These are phyloP conservation scores for Stratiomys singularior DNA, from an alignment of 2,888 invertebrate genomes.

Conservation along the genomic window DNA sequence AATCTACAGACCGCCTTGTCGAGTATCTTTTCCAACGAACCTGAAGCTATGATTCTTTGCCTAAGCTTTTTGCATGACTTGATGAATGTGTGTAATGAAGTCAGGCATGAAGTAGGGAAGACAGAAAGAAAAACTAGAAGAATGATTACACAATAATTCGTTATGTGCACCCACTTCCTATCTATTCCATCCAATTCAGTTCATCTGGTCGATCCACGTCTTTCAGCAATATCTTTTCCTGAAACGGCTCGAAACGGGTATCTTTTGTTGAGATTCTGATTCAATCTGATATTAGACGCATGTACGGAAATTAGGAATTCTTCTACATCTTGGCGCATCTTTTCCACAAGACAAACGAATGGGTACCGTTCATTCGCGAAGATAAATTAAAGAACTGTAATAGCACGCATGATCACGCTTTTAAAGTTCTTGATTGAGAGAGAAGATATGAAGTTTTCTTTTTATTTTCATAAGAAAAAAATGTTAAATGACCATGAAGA, in stretches of 20 bases:
- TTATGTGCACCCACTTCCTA: background rate
- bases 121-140: conserved; percentile 3
- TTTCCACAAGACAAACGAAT: background rate
- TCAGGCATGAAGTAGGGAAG: background rate
- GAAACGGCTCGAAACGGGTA: background rate
- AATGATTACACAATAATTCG: conserved; percentile 8
- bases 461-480: no score
- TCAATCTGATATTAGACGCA: background rate
- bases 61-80: background rate
- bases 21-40: background rate
- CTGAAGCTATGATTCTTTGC: background rate
- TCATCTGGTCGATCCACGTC: background rate
- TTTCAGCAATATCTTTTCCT: background rate
- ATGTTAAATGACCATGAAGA: no score
- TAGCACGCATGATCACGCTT: conserved; percentile 17
- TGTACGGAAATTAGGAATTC: conserved; percentile 3
- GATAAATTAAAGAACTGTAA: no score
- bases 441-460: no score
- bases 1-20: background rate
- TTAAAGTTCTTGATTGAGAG: no score
- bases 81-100: conserved; percentile 1
- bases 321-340: background rate
- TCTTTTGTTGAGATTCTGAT: background rate
- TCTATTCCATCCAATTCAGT: background rate
- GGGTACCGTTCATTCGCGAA: no score